Evolutionary conservation across 2,888 invertebrate species (phyloP), one percentile per base, ranked within the genome.

Genomic region (Himalopsyche anomala): DNA sequence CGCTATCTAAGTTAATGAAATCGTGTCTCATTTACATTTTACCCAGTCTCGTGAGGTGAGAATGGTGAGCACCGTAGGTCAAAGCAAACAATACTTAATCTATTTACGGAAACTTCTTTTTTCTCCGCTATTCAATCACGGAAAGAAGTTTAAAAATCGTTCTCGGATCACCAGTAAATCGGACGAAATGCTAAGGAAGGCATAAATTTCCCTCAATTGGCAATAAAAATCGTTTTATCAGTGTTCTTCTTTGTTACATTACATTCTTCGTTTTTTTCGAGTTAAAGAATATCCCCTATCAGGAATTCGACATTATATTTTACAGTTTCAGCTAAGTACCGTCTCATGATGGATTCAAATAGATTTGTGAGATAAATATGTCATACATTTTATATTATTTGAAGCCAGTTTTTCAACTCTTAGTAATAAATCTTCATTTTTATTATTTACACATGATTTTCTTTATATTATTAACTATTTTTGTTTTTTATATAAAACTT

Each of bases 171-270:
- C 62, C 28, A 62, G 28, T 62, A 62, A 62, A n/a, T 62, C 28
- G 19, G 62, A 3, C 19, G 62, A 62, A 62, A 62, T 62, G 62
- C 28, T 62, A 62, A 62, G 62, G 62, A 62, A 62, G 62, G 62
- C 62, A 62, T 62, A 62, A 62, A 62, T 62, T 62, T 28, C 28
- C 62, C 62, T 62, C 62, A 62, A 62, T 62, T 62, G 62, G 62
- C 62, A 62, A 62, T 62, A 62, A 62, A 62, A 62, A n/a, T n/a
- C 28, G n/a, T 62, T 62, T 62, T 62, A 62, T 62, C 62, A 62
- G 62, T 62, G 62, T 62, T 62, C 62, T 62, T 62, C 62, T 62
- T 62, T 62, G 62, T 62, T 62, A 62, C 19, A 62, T 62, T 62
- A 62, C 11, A 19, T 19, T 28, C 19, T 8, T 8, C 28, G 62